Percentiles rank a stretch among this genome's conserved stretches.
Conservation (phyloP, 1,140 invertebrate species). For the Polypedilum pembai region DNA sequence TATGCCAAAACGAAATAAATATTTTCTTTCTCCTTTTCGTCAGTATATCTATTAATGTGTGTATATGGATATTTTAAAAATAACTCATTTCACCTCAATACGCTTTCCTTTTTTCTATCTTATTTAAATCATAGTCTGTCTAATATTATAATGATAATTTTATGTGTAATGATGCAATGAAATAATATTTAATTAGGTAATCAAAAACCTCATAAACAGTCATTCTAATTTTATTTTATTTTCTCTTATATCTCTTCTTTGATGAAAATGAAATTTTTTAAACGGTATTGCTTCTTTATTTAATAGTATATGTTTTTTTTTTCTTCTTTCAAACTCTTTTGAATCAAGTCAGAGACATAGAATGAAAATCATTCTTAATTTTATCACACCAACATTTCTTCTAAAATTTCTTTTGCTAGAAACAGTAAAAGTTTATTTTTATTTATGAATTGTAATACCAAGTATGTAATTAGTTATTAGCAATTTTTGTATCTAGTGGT, state of each 20-base stretch:
- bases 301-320: conserved; percentile 19
- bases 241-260: neutral
- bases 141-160: neutral
- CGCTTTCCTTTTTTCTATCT: neutral
- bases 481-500: too few species aligned
- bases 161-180: conserved; percentile 9
- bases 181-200: neutral
- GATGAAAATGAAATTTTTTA: conserved; percentile 23
- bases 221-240: neutral
- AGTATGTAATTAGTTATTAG: too few species aligned
- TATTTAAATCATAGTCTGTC: neutral
- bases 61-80: neutral
- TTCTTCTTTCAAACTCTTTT: neutral
- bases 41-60: too few species aligned
- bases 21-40: too few species aligned
- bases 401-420: too few species aligned
- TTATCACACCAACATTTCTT: too few species aligned
- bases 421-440: too few species aligned
- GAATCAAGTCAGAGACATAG: neutral
- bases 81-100: conserved; percentile 17
- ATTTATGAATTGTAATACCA: too few species aligned
- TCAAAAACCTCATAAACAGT: conserved; percentile 17
- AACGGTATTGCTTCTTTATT: conserved; percentile 25
- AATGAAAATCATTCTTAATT: too few species aligned
- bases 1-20: neutral